Evolutionary conservation across 2,797 vertebrate genomes (phyloP), one percentile per base, ranked within the genome.

Genomic region (Tokudaia tokunoshimensis): DNA sequence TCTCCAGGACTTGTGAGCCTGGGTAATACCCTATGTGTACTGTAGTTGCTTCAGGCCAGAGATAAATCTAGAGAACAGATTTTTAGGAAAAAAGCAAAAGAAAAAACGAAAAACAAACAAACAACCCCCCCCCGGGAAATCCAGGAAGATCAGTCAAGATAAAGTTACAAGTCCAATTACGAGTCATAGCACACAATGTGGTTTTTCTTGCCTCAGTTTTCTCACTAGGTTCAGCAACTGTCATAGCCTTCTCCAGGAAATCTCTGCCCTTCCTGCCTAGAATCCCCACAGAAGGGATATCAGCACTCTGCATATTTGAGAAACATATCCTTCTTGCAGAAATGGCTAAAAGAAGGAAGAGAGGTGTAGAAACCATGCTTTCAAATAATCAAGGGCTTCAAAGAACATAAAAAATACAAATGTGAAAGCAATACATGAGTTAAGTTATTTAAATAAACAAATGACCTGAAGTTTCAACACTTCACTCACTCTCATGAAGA

Each of bases 351-450:
- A 74, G 78, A 65, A 75, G 14, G 70, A 89, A 70, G 44, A 93
- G 65, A 83, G 29, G 19, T 19, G 89, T 29, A 37, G n/a, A 75
- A 90, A 91, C 26, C 7, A n/a, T 63, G n/a, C 63, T 94, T 93
- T 95, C 59, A 95, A 91, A 88, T 92, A 78, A 91, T 50, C 24
- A 63, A 75, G 82, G 3, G 34, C 55, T 65, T 94, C 22, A 85
- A 75, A 80, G 52, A n/a, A n/a, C 41, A 34, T 59, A 61, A 96
- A 80, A 80, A n/a, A 41, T 29, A 89, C 59, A 63, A n/a, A 79
- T 20, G 11, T 14, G 12, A 17, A 95, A 81, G 76, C 9, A 85
- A 34, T 31, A 50, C 12, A 52, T 17, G 6, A 59, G 4, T 81
- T 88, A 79, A 13, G 2, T 15, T 13, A 63, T 65, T 94, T 76